Evolutionary conservation across 2,888 invertebrate species (phyloP), one percentile per base, ranked within the genome.

Genomic region (Aphelenchoides bicaudatus): DNA sequence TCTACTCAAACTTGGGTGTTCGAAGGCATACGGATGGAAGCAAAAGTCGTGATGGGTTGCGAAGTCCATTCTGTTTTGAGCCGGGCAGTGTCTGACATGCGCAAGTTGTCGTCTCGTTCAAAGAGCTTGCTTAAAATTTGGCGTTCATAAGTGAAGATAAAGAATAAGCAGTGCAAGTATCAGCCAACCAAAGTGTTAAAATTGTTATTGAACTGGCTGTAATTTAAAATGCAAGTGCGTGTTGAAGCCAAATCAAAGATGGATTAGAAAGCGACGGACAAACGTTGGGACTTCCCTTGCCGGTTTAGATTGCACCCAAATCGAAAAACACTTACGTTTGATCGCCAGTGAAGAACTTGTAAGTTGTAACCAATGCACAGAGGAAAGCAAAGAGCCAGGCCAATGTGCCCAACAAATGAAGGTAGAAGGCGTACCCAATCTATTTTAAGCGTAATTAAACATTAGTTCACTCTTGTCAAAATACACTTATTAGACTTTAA

Each of bases 351-450:
- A 67, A 51, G 65, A 70, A 70, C 34, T 78, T 74, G 63, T 76
- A 76, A 4, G 77, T 75, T 37, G 76, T 76, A 34, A 67, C 59
- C 13, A 77, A 61, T 1, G 74, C 69, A 58, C 66, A 67, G 19
- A 76, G 43, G 58, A 75, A 77, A 10, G 75, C 76, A 23, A 63
- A 56, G 25, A 67, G 58, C 72, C 72, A 77, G 55, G 70, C 70
- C 31, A 75, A 52, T 25, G 76, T 76, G 37, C 76, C 76, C 59
- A 76, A 65, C 39, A 76, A 51, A 59, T 76, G 76, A 3, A 76
- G 65, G 59, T 78, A 76, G 68, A 75, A 72, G 25, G 70, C 75
- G 59, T 75, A 75, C 19, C 75, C 75, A 55, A 75, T 75, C 51
- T 64, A 59, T 62, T 75, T 75, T 62, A n/a, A n/a, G n/a, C n/a